Evolutionary conservation across 2,888 invertebrate species (phyloP).

Genomic region (Pyrrhosoma nymphula): DNA sequence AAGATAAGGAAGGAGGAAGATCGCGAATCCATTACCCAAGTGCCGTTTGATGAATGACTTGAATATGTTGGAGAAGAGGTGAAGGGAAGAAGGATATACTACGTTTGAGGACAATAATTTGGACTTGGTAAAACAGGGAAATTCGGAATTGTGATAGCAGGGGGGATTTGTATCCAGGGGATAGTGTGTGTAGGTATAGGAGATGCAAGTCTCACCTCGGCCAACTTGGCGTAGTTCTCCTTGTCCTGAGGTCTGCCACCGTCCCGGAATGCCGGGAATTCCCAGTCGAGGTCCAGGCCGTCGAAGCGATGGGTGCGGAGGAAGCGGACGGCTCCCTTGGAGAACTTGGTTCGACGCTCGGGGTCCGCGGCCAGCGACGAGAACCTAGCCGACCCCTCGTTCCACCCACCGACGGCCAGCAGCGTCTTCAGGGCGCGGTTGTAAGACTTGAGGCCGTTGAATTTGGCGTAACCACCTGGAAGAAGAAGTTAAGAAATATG

Average conservation of each 20-base stretch:
- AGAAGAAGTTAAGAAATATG: slow-evolving; percentile 47
- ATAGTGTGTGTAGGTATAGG: too few relatives aligned
- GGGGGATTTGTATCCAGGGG: too few relatives aligned
- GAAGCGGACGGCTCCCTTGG: slow-evolving; percentile 88
- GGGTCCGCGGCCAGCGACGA: slow-evolving; percentile 92
- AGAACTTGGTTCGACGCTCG: slow-evolving; percentile 88
- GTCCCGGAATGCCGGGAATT: slow-evolving; percentile 90
- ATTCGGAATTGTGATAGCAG: too few relatives aligned
- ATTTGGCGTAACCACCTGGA: slow-evolving; percentile 95
- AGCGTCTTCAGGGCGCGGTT: slow-evolving; percentile 94
- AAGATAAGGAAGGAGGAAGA: too few relatives aligned
- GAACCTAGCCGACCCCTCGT: slow-evolving; percentile 93
- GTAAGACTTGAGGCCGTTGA: slow-evolving; percentile 94
- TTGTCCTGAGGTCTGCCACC: slow-evolving; percentile 88
- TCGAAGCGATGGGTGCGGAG: slow-evolving; percentile 95
- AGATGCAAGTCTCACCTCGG: slow-evolving; percentile 87
- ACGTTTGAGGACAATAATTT: too few relatives aligned
- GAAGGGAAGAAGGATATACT: too few relatives aligned
- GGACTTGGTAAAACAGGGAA: too few relatives aligned
- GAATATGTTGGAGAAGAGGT: too few relatives aligned
- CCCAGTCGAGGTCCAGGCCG: slow-evolving; percentile 95
- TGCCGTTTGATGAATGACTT: too few relatives aligned
- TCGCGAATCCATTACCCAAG: too few relatives aligned
- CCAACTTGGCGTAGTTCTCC: slow-evolving; percentile 92
- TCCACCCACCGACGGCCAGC: slow-evolving; percentile 96